phyloP scores from a whole-genome alignment of 2,113 vertebrate genomes.

The Trichechus manatus region DNA sequence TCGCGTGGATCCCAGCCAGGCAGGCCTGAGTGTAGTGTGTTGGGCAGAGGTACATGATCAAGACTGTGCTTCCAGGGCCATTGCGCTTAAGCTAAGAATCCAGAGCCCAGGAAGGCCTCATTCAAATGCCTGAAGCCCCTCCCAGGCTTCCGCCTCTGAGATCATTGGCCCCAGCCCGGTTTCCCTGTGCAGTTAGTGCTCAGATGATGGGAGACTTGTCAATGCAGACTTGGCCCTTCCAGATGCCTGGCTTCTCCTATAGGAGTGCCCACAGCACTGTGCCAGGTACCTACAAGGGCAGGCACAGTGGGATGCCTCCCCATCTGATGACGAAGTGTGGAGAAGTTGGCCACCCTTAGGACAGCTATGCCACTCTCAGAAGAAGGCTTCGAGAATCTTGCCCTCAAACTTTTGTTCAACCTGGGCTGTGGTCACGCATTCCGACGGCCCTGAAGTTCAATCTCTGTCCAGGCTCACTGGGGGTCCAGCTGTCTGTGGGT shows the following conservation, averaged over 20 bases:
- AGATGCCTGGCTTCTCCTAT: too few relatives aligned
- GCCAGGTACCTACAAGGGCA: background rate
- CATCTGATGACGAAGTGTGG: accelerated
- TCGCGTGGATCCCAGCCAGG: accelerated
- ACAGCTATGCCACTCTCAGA: too few relatives aligned
- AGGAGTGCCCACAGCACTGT: background rate
- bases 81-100: background rate
- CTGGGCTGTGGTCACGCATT: accelerated
- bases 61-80: background rate
- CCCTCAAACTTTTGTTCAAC: background rate
- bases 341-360: background rate
- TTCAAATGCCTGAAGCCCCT: background rate
- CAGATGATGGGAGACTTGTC: accelerated
- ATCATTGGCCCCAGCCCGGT: accelerated
- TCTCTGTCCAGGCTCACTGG: background rate
- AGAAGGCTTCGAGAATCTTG: accelerated
- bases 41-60: background rate
- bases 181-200: too few relatives aligned
- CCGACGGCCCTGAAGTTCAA: accelerated
- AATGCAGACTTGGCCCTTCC: accelerated
- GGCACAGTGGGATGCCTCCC: accelerated
- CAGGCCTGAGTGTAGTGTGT: accelerated
- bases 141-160: background rate
- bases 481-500: background rate
- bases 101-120: accelerated